Conservation (phyloP, 2,113 vertebrate genomes). For the Rhineura floridana region DNA sequence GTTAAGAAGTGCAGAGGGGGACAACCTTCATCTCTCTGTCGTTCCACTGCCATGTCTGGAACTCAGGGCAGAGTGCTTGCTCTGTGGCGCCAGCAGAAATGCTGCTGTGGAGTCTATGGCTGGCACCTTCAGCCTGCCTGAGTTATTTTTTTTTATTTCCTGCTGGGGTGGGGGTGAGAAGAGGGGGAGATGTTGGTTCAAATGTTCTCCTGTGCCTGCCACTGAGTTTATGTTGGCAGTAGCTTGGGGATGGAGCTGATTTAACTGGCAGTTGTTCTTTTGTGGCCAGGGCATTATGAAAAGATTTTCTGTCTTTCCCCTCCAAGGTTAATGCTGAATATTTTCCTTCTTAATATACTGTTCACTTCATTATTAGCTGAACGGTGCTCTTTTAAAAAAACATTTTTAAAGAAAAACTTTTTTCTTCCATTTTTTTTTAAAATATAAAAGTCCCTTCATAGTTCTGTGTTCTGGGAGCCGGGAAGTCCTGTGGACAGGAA, state of each 20-base stretch:
- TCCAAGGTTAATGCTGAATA: constrained; percentile 58
- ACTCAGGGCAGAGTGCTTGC: constrained; percentile 32
- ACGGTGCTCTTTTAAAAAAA: constrained; percentile 69
- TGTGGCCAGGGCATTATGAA: constrained; percentile 75
- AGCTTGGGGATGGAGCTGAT: neutral
- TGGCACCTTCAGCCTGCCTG: neutral
- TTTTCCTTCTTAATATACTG: constrained; percentile 77
- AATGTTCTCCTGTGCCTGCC: constrained; percentile 16
- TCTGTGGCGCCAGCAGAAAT: constrained; percentile 28
- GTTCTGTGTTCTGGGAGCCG: constrained; percentile 24
- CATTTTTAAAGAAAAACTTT: neutral
- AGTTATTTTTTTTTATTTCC: neutral
- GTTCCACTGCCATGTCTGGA: neutral
- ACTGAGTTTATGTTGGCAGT: constrained; percentile 78
- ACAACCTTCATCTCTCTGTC: rapidly evolving
- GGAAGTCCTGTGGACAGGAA: constrained; percentile 65
- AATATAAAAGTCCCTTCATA: constrained; percentile 61
- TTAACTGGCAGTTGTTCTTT: constrained; percentile 69
- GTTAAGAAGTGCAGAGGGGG: neutral
- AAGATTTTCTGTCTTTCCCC: constrained; percentile 78
- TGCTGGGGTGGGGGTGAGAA: neutral
- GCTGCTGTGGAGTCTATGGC: neutral
- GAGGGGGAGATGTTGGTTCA: neutral
- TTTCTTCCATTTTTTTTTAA: constrained; percentile 57
- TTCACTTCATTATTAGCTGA: constrained; percentile 77